These are phyloP conservation scores for Lepus europaeus DNA, from an alignment of 2,113 vertebrate genomes.

Conservation along the genomic window DNA sequence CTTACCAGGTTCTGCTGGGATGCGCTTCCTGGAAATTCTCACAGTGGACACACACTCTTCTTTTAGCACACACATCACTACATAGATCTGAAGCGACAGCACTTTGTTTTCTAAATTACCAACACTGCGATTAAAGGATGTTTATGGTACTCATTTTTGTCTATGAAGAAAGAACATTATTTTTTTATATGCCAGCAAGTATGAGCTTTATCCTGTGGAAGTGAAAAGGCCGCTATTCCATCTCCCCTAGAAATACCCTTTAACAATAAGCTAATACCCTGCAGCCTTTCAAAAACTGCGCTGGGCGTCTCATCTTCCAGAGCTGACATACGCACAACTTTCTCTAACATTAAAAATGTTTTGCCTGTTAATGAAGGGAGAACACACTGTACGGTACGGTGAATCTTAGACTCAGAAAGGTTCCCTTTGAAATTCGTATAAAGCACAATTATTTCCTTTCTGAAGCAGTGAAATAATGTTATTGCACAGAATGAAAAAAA, in stretches of 20 bases:
- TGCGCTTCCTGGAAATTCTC: background rate
- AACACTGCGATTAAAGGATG: background rate
- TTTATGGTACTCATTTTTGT: background rate
- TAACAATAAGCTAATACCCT: slow-evolving; percentile 26
- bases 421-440: slow-evolving; percentile 40
- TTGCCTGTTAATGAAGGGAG: slow-evolving; percentile 53
- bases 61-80: background rate
- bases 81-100: background rate
- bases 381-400: background rate
- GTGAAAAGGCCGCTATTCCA: background rate
- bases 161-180: background rate
- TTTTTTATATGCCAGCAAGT: slow-evolving; percentile 37
- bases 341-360: slow-evolving; percentile 49
- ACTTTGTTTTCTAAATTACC: background rate
- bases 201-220: background rate
- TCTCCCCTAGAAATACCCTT: slow-evolving; percentile 59
- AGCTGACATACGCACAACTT: background rate
- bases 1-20: background rate
- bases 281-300: slow-evolving; percentile 31
- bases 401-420: slow-evolving; percentile 25
- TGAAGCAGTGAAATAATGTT: slow-evolving; percentile 69
- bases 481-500: slow-evolving; percentile 75
- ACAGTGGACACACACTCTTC: background rate
- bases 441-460: slow-evolving; percentile 76
- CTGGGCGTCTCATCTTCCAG: slow-evolving; percentile 3